Percentiles rank a stretch among this genome's conserved stretches.
phyloP scores from a whole-genome alignment of 1,140 invertebrate genomes.

The Microplitis mediator region DNA sequence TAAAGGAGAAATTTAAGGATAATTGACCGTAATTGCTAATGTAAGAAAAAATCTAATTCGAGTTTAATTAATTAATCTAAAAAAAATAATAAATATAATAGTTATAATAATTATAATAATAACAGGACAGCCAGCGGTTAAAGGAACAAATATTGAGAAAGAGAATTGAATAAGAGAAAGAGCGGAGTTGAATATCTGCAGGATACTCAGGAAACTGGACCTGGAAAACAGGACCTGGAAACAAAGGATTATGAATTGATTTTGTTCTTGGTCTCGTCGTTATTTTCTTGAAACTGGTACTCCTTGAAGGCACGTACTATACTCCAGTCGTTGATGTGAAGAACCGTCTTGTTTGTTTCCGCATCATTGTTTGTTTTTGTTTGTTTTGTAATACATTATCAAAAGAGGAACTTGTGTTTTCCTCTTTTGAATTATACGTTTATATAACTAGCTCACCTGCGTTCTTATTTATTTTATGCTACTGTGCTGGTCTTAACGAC shows the following conservation, averaged over 20 bases:
- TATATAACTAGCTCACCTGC: neutral
- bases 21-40: too few relatives aligned
- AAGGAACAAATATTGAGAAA: slow-evolving; percentile 52
- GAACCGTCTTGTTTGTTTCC: slow-evolving; percentile 4
- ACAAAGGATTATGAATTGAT: slow-evolving; percentile 59
- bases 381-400: neutral
- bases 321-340: neutral
- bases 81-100: slow-evolving; percentile 1
- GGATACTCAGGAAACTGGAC: slow-evolving; percentile 60
- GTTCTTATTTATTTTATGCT: neutral
- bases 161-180: slow-evolving; percentile 24
- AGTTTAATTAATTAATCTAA: neutral
- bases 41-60: too few relatives aligned
- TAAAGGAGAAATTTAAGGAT: neutral
- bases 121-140: slow-evolving; percentile 58
- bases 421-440: neutral
- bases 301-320: neutral
- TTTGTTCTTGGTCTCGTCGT: slow-evolving; percentile 5
- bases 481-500: neutral
- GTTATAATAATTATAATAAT: slow-evolving; percentile 6
- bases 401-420: neutral
- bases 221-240: slow-evolving; percentile 62
- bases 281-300: neutral
- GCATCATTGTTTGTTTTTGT: neutral
- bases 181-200: slow-evolving; percentile 58